These are phyloP conservation scores for Petrocephalus zakoni DNA, from an alignment of 2,113 vertebrate species.

Conservation along the genomic window DNA sequence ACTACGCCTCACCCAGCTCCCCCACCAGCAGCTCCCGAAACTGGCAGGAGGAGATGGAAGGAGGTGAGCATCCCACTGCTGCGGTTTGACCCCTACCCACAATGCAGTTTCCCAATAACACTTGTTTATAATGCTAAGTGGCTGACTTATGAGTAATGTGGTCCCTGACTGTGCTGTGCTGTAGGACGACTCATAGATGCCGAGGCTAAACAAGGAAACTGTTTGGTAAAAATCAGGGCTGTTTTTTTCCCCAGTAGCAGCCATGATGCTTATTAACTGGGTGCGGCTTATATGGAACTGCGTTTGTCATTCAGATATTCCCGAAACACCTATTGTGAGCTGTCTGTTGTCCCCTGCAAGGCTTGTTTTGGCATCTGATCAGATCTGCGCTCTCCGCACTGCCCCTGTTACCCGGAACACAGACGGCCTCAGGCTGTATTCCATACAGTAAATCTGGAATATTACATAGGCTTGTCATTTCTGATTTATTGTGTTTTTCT, in stretches of 20 bases:
- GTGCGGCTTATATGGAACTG: no score
- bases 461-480: neutral
- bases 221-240: neutral
- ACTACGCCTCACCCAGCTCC: constrained; percentile 89
- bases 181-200: neutral
- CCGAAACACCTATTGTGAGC: neutral
- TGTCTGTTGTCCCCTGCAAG: neutral
- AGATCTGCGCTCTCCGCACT: neutral
- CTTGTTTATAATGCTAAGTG: neutral
- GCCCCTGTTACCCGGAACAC: neutral
- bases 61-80: constrained; percentile 63
- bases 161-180: neutral
- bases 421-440: neutral
- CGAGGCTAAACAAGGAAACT: neutral
- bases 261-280: neutral
- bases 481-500: neutral
- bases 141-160: neutral
- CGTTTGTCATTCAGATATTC: neutral
- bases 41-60: constrained; percentile 97
- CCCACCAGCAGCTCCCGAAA: constrained; percentile 93
- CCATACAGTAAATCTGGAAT: neutral
- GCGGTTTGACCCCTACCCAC: neutral
- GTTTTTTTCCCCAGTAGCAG: neutral
- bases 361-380: neutral
- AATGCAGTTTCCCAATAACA: neutral